Base-by-base conservation (phyloP, 2,888 invertebrate genomes). In the Hofmannophila pseudospretella region DNA sequence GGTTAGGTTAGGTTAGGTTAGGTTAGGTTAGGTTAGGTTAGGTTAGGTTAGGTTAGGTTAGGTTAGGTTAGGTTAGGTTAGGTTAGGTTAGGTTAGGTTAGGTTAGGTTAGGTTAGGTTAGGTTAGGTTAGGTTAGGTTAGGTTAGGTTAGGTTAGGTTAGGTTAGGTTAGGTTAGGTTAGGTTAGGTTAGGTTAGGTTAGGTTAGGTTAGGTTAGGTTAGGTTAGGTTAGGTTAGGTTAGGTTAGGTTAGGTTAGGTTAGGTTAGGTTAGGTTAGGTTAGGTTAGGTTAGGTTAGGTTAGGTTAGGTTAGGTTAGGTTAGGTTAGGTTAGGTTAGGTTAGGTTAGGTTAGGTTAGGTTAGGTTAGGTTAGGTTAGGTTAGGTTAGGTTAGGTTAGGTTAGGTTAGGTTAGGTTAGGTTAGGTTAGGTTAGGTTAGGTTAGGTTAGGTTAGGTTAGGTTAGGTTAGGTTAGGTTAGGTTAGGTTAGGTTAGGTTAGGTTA, bases 361-460 rank as follows among this genome's bases (percentile, higher is more conserved):
- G 44, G 44, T 44, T 43, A 45, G 43, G 43, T 42, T 47, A 44
- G 41, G 44, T 43, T 45, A 41, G 43, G 43, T 45, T 45, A 43
- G 43, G 43, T 45, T 43, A 41, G 41, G 43, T 43, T 43, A 43
- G 42, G 42, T 44, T 44, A 42, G 47, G 44, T 44, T 45, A 45
- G 44, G 44, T 47, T 47, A 45, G 44, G 44, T 47, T 45, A 41
- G 44, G 44, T 43, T 45, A 45, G 45, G 45, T 45, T 45, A 45
- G 45, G 45, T 47, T 47, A 45, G 45, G 45, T 47, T 47, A 45
- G 45, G 45, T 47, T 45, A 45, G 47, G 45, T 47, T 47, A 47
- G 47, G 47, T 45, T 47, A 45, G 47, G 47, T 47, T 45, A 45
- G 45, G 47, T 43, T 45, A 43, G 43, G 47, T 45, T 47, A 47